These are phyloP conservation scores for Odontophorus gujanensis DNA, from an alignment of 2,113 vertebrate genomes.

Conservation along the genomic window DNA sequence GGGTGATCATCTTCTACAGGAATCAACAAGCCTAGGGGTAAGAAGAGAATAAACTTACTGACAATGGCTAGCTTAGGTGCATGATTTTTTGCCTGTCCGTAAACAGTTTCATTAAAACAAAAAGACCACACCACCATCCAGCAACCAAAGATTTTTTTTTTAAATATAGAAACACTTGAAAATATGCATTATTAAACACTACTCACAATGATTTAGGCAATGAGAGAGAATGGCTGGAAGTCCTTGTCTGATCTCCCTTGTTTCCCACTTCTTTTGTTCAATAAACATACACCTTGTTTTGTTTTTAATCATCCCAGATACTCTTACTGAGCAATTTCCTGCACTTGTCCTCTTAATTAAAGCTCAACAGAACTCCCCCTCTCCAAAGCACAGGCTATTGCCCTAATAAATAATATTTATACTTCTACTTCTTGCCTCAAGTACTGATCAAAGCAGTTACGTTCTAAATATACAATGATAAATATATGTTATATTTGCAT, in stretches of 20 bases:
- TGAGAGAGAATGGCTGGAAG: neutral
- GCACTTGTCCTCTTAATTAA: neutral
- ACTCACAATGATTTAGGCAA: neutral
- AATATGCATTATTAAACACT: neutral
- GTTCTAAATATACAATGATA: neutral
- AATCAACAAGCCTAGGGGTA: conserved; percentile 84
- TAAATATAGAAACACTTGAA: neutral
- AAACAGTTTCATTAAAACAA: neutral
- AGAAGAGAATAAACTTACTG: neutral
- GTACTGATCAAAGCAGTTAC: neutral
- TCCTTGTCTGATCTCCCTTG: neutral
- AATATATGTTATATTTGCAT: neutral
- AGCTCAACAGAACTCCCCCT: neutral
- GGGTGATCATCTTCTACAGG: conserved; percentile 90
- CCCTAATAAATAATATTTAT: neutral
- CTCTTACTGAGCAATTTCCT: neutral
- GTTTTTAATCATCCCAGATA: neutral
- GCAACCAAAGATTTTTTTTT: neutral
- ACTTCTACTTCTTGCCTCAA: neutral
- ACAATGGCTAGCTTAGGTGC: neutral
- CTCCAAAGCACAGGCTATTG: neutral
- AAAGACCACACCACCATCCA: neutral
- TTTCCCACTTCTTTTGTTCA: neutral
- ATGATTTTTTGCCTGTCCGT: neutral
- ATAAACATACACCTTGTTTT: neutral